Evolutionary conservation across 2,113 vertebrate species (phyloP), one percentile per base, ranked within the genome.

Genomic region (Eudyptes chrysolophus): DNA sequence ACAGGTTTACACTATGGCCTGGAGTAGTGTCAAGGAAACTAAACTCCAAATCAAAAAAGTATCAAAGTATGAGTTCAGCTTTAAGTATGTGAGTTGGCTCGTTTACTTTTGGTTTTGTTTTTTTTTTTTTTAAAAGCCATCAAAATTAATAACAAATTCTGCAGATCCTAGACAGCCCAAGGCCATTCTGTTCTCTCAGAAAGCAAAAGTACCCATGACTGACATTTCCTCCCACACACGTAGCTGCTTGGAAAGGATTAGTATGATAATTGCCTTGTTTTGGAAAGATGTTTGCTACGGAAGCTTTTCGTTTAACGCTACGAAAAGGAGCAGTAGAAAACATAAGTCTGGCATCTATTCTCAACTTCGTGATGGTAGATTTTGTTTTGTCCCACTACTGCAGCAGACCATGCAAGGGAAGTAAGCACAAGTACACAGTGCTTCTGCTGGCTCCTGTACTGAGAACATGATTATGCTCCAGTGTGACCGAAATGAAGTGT

Each of bases 251-350:
- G 3, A 85, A 92, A 83, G 66, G 44, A 76, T 87, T 60, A 89
- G 44, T 49, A 49, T 8, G 70, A 15, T 82, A 96, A 94, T 95
- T 89, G 84, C 34, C 61, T 87, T 89, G 87, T 92, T 97, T 95
- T 51, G 79, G 58, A 79, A 90, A 62, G 61, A n/a, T 64, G 64
- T 74, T 91, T 96, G 82, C 54, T 51, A 15, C 10, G n/a, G 76
- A 74, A 89, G 60, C 49, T 92, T 87, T 84, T 82, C 1, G 5
- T 65, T 87, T 57, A 92, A 70, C 11, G 6, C 54, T 25, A 34
- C 0, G 1, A 80, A 58, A 80, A 77, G n/a, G 17, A 87, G 26
- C 16, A n/a, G 78, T 1, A 61, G 42, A 72, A 94, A 74, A 80
- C 13, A 4, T 3, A 79, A 57, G 62, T 20, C 52, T 54, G 66